Evolutionary conservation across 1,140 invertebrate species (phyloP).

Genomic region (Rhizoglyphus robini): DNA sequence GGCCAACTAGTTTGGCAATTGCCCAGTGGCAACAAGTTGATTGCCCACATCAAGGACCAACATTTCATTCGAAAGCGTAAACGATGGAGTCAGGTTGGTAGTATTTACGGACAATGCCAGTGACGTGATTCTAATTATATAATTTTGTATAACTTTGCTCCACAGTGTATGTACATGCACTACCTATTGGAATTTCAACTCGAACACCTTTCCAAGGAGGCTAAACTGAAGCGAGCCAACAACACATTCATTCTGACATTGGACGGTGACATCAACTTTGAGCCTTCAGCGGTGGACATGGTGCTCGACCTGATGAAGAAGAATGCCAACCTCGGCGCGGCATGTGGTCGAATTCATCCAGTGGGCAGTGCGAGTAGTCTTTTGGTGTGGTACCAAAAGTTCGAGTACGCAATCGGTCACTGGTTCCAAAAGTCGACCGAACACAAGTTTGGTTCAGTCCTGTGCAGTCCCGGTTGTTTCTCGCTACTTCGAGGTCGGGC

Average conservation of each 20-base stretch:
- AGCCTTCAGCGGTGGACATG: constrained; percentile 83
- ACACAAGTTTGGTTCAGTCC: constrained; percentile 50
- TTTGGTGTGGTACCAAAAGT: constrained; percentile 51
- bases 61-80: constrained; percentile 64
- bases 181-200: constrained; percentile 44
- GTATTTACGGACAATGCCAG: too few species aligned
- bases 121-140: too few species aligned
- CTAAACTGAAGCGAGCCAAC: constrained; percentile 37
- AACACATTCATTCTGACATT: constrained; percentile 61
- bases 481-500: constrained; percentile 44
- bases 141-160: too few species aligned
- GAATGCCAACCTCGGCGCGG: constrained; percentile 91
- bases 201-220: constrained; percentile 30
- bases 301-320: constrained; percentile 97
- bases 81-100: constrained; percentile 33
- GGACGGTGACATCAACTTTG: constrained; percentile 97
- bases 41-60: constrained; percentile 94
- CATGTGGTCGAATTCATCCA: constrained; percentile 95
- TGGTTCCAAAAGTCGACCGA: constrained; percentile 54
- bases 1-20: constrained; percentile 82
- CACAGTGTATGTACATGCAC: constrained; percentile 58
- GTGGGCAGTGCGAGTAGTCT: constrained; percentile 76
- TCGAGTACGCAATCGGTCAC: constrained; percentile 52
- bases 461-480: constrained; percentile 49
- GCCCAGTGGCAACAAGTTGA: constrained; percentile 93